Evolutionary conservation across 1,140 invertebrate species (phyloP).

Genomic region (Drosophila saltans): DNA sequence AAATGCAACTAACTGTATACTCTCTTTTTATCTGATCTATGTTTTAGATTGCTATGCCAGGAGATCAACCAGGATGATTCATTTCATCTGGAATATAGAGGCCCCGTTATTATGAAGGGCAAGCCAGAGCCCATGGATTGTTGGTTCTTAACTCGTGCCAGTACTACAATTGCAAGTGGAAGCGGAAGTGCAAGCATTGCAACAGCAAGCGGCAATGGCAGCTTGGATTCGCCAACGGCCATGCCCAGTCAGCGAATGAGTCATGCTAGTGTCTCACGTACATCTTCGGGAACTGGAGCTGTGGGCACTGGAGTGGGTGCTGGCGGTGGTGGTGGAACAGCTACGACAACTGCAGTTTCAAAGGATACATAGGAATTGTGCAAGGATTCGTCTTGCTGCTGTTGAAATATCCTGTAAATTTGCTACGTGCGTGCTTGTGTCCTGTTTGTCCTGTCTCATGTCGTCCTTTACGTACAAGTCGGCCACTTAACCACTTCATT

Average conservation of each 20-base stretch:
- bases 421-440: constrained; percentile 45
- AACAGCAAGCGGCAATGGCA: constrained; percentile 60
- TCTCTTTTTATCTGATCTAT: constrained; percentile 27
- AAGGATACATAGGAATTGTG: constrained; percentile 71
- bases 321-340: constrained; percentile 13
- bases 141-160: constrained; percentile 91
- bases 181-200: constrained; percentile 28
- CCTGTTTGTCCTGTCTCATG: constrained; percentile 35
- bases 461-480: constrained; percentile 43
- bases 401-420: constrained; percentile 77
- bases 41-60: constrained; percentile 91
- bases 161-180: constrained; percentile 36
- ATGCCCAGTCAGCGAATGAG: constrained; percentile 46
- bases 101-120: constrained; percentile 97
- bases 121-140: constrained; percentile 97
- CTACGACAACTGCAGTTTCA: constrained; percentile 35
- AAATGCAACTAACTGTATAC: constrained; percentile 13
- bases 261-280: constrained; percentile 69
- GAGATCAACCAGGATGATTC: constrained; percentile 93
- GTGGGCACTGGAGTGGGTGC: background rate
- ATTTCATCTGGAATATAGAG: constrained; percentile 94
- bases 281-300: constrained; percentile 45
- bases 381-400: constrained; percentile 69
- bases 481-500: constrained; percentile 79
- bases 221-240: constrained; percentile 69